phyloP scores from a whole-genome alignment of 2,113 vertebrate genomes.

The Benitochromis conjunctus region DNA sequence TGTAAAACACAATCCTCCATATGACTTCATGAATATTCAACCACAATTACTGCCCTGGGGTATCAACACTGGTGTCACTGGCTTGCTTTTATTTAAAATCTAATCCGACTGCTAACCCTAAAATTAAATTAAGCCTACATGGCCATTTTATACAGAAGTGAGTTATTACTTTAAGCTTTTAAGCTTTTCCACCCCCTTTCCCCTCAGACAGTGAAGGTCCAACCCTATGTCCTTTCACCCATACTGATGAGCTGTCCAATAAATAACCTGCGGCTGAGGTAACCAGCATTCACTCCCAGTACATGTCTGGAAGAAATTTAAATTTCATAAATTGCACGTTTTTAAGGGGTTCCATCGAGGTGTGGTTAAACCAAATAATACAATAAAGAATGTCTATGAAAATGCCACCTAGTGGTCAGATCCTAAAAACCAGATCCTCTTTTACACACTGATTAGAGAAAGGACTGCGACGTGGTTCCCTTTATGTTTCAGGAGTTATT shows the following conservation, averaged over 20 bases:
- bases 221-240: background rate
- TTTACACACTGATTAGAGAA: background rate
- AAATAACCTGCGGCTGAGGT: constrained; percentile 1
- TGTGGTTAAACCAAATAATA: background rate
- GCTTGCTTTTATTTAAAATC: constrained; percentile 46
- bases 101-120: background rate
- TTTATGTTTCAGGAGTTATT: background rate
- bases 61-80: constrained; percentile 48
- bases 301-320: background rate
- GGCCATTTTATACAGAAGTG: constrained; percentile 5
- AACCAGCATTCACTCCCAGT: background rate
- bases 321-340: background rate
- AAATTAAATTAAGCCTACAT: constrained; percentile 32
- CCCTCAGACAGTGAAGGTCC: constrained; percentile 1
- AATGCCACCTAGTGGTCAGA: background rate
- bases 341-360: background rate
- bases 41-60: constrained; percentile 20
- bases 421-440: background rate
- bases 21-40: constrained; percentile 52
- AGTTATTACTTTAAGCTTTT: constrained; percentile 40
- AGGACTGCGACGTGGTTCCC: background rate
- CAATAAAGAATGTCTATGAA: background rate
- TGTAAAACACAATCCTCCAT: background rate
- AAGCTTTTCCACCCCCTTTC: constrained; percentile 10
- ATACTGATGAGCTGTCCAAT: constrained; percentile 25